Evolutionary conservation across 30 jellyfish, hydroid and myxozoan species (phyloP).

Genomic region (Chrysaora quinquecirrha): DNA sequence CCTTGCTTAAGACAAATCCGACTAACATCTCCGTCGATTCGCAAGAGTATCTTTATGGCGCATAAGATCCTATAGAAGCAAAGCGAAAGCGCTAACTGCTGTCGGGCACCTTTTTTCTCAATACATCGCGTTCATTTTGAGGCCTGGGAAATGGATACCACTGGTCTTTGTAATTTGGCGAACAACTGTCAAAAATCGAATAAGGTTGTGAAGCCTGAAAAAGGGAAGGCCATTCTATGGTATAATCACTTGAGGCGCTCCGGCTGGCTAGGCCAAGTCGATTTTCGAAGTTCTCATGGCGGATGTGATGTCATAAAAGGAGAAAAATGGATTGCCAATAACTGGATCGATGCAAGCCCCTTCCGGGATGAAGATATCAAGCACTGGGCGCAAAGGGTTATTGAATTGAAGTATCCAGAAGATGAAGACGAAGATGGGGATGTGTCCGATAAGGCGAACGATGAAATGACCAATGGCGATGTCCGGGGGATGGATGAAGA

Average conservation of each 20-base stretch:
- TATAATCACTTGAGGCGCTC: conserved; percentile 61
- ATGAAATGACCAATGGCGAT: background rate
- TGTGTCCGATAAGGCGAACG: background rate
- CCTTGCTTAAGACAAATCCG: too few species aligned
- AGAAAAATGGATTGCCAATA: conserved; percentile 79
- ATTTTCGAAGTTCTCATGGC: conserved; percentile 68
- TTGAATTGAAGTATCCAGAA: background rate
- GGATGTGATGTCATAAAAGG: conserved; percentile 78
- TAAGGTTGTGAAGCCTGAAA: conserved; percentile 61
- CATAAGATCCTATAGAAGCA: too few species aligned
- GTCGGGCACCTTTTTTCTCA: too few species aligned
- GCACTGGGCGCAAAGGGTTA: conserved; percentile 36
- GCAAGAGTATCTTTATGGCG: too few species aligned
- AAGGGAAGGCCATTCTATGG: conserved; percentile 84
- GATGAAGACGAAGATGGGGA: background rate
- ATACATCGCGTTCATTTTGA: conserved; percentile 3
- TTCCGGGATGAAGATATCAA: conserved; percentile 27
- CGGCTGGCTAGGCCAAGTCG: conserved; percentile 82
- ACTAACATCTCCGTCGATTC: too few species aligned
- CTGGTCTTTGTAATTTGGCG: conserved; percentile 62
- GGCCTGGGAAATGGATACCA: conserved; percentile 45
- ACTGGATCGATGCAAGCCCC: conserved; percentile 78
- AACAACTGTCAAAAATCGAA: conserved; percentile 61
- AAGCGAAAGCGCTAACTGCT: too few species aligned
- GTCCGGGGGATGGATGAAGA: background rate